Base-by-base conservation (phyloP, 2,888 invertebrate genomes). In the Cremastinae sp. region DNA sequence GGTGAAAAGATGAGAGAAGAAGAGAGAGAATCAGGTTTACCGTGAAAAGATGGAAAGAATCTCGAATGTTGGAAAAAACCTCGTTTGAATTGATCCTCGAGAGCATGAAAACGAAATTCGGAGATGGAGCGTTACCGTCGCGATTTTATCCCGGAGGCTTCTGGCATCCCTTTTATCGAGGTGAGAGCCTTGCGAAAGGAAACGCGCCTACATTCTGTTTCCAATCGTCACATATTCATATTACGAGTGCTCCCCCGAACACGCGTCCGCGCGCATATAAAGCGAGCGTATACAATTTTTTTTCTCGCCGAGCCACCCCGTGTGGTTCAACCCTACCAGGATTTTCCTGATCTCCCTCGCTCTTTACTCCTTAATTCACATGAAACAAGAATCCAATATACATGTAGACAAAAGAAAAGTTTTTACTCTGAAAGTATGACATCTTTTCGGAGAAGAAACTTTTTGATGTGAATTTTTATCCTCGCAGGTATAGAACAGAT, bases 1-100 rank as follows among this genome's bases (percentile, higher is more conserved):
- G 45, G 47, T 14, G 16, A 43, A 37, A 53, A 53, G 45, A 51
- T 43, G 16, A 41, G 35, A 10, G 53, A 5, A 28, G 37, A 16
- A 70, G 55, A 69, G 39, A 49, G 59, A 59, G 45, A 45, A 45
- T 12, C 37, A 62, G 49, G 47, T 58, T 62, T 49, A 58, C 51
- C 22, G 37, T 20, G 62, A 51, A 61, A 71, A 70, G 35, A 61
- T 47, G 51, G 56, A 53, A 51, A 22, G 59, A 70, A 49, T 56
- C 56, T 49, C 49, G 43, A 41, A 49, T 41, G 18, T 58, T 35
- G 35, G 64, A 43, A 66, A n/a, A 71, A 75, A 78, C 66, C 66
- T 75, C 69, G 75, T 66, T 75, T 75, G 69, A 78, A 78, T 75
- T 78, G 78, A 75, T 78, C 75, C 70, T 47, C 58, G 53, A 55